phyloP scores from a whole-genome alignment of 2,888 invertebrate genomes.

The Nephrotoma appendiculata region DNA sequence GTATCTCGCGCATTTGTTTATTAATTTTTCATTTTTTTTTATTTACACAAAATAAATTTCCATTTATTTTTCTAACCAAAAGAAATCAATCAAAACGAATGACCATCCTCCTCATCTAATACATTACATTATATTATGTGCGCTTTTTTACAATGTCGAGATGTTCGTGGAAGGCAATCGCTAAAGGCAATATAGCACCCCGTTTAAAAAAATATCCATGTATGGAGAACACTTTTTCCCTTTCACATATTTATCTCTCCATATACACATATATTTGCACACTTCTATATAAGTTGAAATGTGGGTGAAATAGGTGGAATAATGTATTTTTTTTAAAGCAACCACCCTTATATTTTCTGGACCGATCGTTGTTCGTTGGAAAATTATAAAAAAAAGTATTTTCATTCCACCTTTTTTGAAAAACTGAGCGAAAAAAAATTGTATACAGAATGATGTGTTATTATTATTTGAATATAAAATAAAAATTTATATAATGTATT shows the following conservation, averaged over 20 bases:
- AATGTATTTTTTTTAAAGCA: neutral
- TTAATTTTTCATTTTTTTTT: neutral
- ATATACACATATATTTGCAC: neutral
- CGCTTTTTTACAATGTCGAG: neutral
- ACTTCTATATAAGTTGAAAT: neutral
- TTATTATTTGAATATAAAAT: neutral
- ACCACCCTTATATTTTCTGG: neutral
- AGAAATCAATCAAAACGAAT: conserved; percentile 7
- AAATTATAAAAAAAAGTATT: neutral
- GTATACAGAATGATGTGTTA: neutral
- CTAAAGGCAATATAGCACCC: neutral
- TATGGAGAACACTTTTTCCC: neutral
- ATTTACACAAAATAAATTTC: conserved; percentile 1
- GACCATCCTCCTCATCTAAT: neutral
- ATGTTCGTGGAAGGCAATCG: neutral
- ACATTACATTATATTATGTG: neutral
- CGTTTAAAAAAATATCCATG: neutral
- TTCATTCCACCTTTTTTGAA: neutral
- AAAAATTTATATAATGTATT: neutral
- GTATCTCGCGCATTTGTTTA: neutral
- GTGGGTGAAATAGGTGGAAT: neutral
- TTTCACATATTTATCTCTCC: neutral
- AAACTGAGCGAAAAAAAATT: neutral
- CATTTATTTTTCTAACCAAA: conserved; percentile 7
- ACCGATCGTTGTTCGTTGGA: neutral